These are phyloP conservation scores for Podarcis lilfordi DNA, from an alignment of 2,797 vertebrate genomes.

Conservation along the genomic window DNA sequence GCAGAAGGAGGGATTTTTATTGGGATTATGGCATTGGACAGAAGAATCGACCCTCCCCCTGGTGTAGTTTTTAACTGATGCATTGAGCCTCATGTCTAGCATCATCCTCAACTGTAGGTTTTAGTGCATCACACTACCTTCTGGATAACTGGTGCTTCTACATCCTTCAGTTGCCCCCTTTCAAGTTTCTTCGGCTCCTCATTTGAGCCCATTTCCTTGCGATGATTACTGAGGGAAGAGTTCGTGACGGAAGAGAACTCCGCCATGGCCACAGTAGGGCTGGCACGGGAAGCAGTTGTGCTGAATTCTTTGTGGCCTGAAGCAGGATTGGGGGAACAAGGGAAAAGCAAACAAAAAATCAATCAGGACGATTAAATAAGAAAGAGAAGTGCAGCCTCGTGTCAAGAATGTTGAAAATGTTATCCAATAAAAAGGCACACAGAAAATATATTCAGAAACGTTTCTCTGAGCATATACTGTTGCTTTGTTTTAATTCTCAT, in stretches of 20 bases:
- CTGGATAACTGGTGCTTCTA: constrained; percentile 52
- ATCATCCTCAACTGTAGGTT: neutral
- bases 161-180: constrained; percentile 66
- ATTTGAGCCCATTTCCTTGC: constrained; percentile 50
- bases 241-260: constrained; percentile 48
- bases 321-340: constrained; percentile 2
- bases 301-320: constrained; percentile 73
- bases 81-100: too few species aligned
- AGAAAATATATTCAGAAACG: too few species aligned
- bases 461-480: neutral
- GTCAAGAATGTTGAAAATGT: neutral
- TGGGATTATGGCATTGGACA: too few species aligned
- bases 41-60: too few species aligned
- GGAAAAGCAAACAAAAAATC: neutral
- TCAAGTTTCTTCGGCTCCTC: constrained; percentile 66
- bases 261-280: constrained; percentile 70
- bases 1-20: too few species aligned
- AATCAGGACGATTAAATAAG: neutral
- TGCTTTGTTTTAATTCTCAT: too few species aligned
- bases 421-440: too few species aligned
- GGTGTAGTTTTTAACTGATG: too few species aligned
- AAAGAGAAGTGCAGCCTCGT: neutral
- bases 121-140: constrained; percentile 64
- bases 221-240: constrained; percentile 47
- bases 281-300: constrained; percentile 68